Conservation (phyloP, 1,140 invertebrate genomes). For the Propsilocerus akamusi region DNA sequence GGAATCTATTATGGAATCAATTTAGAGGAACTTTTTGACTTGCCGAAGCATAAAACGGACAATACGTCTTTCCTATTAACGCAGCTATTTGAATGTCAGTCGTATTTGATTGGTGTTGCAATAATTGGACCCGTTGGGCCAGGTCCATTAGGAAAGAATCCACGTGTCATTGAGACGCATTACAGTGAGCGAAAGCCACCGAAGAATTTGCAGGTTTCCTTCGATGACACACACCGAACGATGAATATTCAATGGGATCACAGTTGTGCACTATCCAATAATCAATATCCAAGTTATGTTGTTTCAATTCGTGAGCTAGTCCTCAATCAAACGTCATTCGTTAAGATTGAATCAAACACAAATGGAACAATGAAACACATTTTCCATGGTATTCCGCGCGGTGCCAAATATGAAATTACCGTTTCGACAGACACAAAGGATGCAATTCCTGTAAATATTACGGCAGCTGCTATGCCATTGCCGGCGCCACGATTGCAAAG, state of each 20-base stretch:
- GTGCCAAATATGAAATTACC: slow-evolving; percentile 40
- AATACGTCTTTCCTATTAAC: slow-evolving; percentile 35
- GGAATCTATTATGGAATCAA: slow-evolving; percentile 40
- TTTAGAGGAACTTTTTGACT: slow-evolving; percentile 27
- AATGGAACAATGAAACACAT: slow-evolving; percentile 27
- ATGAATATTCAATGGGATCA: slow-evolving; percentile 32
- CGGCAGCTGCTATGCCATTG: slow-evolving; percentile 34
- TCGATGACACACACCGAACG: slow-evolving; percentile 22
- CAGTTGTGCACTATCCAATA: slow-evolving; percentile 4
- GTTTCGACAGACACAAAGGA: slow-evolving; percentile 28
- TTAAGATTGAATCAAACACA: slow-evolving; percentile 23
- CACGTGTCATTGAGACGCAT: slow-evolving; percentile 35
- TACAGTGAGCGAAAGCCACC: slow-evolving; percentile 33
- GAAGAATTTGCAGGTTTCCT: slow-evolving; percentile 21
- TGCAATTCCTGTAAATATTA: slow-evolving; percentile 25
- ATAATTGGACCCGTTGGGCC: slow-evolving; percentile 37
- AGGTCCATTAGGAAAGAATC: slow-evolving; percentile 37
- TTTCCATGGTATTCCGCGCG: slow-evolving; percentile 34
- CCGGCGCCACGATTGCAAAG: slow-evolving; percentile 42
- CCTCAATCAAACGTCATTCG: slow-evolving; percentile 23
- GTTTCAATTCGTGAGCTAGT: slow-evolving; percentile 30
- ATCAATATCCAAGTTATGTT: slow-evolving; percentile 6
- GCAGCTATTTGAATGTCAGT: slow-evolving; percentile 47
- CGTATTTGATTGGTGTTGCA: slow-evolving; percentile 52
- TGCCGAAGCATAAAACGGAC: slow-evolving; percentile 33